Evolutionary conservation across 2,888 invertebrate genomes (phyloP), one percentile per base, ranked within the genome.

Genomic region (Aphidoletes aphidimyza): DNA sequence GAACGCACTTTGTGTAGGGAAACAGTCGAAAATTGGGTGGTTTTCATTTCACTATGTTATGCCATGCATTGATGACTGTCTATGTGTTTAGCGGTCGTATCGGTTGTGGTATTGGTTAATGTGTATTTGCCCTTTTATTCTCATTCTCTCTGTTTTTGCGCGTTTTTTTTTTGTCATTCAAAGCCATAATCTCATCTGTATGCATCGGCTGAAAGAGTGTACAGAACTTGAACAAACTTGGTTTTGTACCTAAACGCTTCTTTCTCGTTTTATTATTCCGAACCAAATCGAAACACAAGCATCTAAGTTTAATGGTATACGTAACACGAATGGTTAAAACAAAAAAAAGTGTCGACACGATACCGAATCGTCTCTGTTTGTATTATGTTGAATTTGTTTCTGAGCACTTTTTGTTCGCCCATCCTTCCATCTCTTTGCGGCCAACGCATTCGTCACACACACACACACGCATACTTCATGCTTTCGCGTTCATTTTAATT

Each of bases 341-440:
- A 69, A 30, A 30, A 30, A 3, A 69, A 9, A 22, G 54, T 22
- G 34, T 30, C 30, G 34, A 69, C 69, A 69, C 14, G 69, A 69
- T 69, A 1, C 69, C 26, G 17, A 69, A n/a, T n/a, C n/a, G n/a
- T 69, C 30, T 69, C 69, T 69, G 69, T 69, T 69, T 69, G 69
- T 69, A 69, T 69, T 69, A 30, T n/a, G 69, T 30, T 69, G 69
- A 69, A 69, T 69, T 69, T 69, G 30, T 30, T 69, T 54, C 30
- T 30, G 30, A 69, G 30, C 69, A 69, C 69, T 30, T 69, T 69
- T 69, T 30, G 34, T 30, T 30, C 14, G 2, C 69, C n/a, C 22
- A 47, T 19, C 9, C 9, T 54, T 9, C 17, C n/a, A 54, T 54
- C 9, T 54, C 22, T 22, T 54, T n/a, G n/a, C n/a, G n/a, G n/a